Base-by-base conservation (phyloP, 1,140 invertebrate genomes). In the Stegodyphus mimosarum region DNA sequence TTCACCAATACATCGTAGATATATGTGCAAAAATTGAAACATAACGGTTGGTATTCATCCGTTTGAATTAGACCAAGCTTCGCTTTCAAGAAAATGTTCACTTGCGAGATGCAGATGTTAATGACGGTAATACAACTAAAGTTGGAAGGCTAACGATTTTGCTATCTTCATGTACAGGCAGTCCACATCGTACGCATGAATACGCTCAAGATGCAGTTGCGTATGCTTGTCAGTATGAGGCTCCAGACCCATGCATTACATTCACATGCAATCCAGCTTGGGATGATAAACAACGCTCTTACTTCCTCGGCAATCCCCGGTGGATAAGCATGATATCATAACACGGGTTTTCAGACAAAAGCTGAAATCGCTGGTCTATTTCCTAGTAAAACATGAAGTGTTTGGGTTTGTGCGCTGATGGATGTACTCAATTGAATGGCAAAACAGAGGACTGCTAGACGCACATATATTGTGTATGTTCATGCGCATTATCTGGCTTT, bases 211-310 rank as follows among this genome's bases (percentile, higher is more conserved):
- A 91, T 86, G 76, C 87, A 11, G 90, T 90, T 89, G 72, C 88
- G 9, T 78, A 88, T 66, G 90, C 91, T n/a, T 11, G 83, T 7
- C 63, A 86, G 53, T 90, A 85, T 87, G 91, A 91, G 15, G 83
- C 86, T 49, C 90, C 91, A 17, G 89, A 90, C 83, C 77, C 91
- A 1, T 91, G 92, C 84, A 88, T 92, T 18, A 91, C 91, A 13
- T 88, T 91, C 50, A 92, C 91, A 50, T 90, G 87, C 86, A 93
- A 91, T 90, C 91, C 88, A 87, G 91, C 87, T 73, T 93, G 92
- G 92, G 50, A 51, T 2, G 90, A 92, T 74, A 92, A 92, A 53
- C 33, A 49, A 67, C 70, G 74, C 76, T 88, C 67, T 73, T 92
- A 6, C 11, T 87, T 15, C 66, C 76, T 13, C 69, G 87, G 7